phyloP scores from a whole-genome alignment of 2,113 vertebrate genomes.

The Oreamnos americanus region DNA sequence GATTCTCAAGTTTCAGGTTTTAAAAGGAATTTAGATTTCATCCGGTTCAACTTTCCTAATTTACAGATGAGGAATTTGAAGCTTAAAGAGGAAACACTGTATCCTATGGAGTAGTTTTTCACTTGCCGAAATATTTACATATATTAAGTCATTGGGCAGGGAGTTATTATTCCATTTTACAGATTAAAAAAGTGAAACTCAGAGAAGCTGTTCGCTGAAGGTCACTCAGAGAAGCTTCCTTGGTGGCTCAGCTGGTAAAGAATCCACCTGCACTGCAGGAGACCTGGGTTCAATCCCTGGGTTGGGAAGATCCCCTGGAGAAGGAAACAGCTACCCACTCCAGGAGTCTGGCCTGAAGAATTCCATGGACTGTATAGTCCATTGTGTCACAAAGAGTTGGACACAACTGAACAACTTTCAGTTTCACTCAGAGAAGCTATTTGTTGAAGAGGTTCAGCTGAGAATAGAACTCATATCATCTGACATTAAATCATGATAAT shows the following conservation, averaged over 20 bases:
- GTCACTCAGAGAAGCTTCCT: neutral
- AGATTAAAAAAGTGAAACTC: neutral
- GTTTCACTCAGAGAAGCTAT: neutral
- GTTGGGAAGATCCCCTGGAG: neutral
- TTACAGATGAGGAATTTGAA: neutral
- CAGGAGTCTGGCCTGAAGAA: neutral
- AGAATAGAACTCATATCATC: neutral
- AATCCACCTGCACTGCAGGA: neutral
- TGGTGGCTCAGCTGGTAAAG: neutral
- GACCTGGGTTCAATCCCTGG: neutral
- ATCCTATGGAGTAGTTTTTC: neutral
- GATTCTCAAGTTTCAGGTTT: neutral
- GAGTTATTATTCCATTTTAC: neutral
- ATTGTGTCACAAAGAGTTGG: neutral
- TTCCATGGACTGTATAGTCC: neutral
- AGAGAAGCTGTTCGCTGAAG: neutral
- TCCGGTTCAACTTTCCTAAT: neutral
- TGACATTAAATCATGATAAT: neutral
- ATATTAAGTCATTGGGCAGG: neutral
- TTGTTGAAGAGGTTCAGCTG: neutral
- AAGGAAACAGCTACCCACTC: neutral
- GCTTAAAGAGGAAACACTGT: neutral
- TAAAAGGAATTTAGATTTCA: neutral
- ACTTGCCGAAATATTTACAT: neutral
- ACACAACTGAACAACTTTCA: neutral